Conservation (phyloP, 2,797 vertebrate species). For the Thamnophis elegans region DNA sequence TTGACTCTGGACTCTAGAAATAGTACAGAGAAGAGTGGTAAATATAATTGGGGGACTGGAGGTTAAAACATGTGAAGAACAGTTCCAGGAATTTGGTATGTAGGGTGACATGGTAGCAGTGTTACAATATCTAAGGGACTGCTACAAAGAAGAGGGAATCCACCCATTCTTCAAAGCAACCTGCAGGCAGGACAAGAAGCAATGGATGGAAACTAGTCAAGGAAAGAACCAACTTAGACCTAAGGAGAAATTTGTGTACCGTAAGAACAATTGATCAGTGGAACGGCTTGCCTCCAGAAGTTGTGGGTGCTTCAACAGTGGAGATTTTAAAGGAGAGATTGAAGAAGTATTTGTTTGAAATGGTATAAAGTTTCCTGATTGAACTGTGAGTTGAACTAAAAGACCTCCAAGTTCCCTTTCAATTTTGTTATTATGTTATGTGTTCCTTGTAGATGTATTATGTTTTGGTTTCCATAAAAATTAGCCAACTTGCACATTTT, state of each 20-base stretch:
- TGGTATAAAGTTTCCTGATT: not conserved
- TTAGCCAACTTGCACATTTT: not conserved
- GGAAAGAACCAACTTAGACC: not conserved
- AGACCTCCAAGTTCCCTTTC: not conserved
- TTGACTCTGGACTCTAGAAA: not conserved
- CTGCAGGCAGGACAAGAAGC: not conserved
- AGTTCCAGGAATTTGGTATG: not conserved
- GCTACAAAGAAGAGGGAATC: not conserved
- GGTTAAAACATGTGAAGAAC: not conserved
- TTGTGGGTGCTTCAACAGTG: not conserved
- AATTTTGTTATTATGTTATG: not conserved
- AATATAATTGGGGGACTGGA: not conserved
- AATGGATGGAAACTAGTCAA: not conserved
- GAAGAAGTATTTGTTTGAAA: not conserved
- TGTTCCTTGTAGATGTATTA: not conserved
- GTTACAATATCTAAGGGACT: not conserved
- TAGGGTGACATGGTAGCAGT: not conserved
- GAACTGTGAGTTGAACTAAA: not conserved
- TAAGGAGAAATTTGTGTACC: not conserved
- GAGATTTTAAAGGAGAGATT: not conserved
- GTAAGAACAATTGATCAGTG: not conserved
- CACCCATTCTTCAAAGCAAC: not conserved
- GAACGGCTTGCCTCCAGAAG: not conserved
- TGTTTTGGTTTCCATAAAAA: not conserved
- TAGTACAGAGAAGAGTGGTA: not conserved